Evolutionary conservation across 2,797 vertebrate genomes (phyloP).

Genomic region (Carduelis carduelis): DNA sequence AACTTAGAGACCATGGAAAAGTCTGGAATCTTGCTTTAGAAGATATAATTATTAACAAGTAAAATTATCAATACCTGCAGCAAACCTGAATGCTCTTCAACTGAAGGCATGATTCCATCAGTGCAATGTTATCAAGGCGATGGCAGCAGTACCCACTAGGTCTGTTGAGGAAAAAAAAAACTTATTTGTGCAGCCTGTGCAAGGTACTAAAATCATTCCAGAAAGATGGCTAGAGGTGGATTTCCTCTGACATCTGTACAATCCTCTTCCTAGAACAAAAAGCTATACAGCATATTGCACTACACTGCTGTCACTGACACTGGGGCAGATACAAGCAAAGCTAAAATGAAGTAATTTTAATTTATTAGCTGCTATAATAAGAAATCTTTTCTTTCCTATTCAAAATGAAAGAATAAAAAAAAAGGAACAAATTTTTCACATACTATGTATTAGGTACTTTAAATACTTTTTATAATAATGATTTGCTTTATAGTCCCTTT

Average conservation of each 20-base stretch:
- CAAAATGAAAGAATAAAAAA: not conserved
- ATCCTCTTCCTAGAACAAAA: not conserved
- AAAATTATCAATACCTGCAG: not conserved
- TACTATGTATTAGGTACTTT: not conserved
- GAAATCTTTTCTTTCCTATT: not conserved
- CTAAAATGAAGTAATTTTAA: not conserved
- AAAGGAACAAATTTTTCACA: not conserved
- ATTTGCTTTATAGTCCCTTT: not conserved
- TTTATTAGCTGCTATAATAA: not conserved
- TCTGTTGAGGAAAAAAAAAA: not conserved
- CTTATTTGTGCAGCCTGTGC: not conserved
- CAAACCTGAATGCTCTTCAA: not conserved
- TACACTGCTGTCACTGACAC: not conserved
- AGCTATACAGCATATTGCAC: not conserved
- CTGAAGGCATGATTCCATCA: not conserved
- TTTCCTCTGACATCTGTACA: not conserved
- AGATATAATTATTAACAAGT: not conserved
- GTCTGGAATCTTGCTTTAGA: not conserved
- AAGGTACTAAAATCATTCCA: not conserved
- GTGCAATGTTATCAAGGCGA: fast-evolving
- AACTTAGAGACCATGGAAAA: not conserved
- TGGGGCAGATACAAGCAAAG: not conserved
- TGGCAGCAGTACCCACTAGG: not conserved
- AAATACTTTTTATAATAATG: not conserved
- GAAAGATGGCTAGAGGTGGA: not conserved